Percentiles rank a stretch among this genome's conserved stretches.
These are phyloP conservation scores for Eulacestoma nigropectus DNA, from an alignment of 2,113 vertebrate genomes.

Conservation along the genomic window DNA sequence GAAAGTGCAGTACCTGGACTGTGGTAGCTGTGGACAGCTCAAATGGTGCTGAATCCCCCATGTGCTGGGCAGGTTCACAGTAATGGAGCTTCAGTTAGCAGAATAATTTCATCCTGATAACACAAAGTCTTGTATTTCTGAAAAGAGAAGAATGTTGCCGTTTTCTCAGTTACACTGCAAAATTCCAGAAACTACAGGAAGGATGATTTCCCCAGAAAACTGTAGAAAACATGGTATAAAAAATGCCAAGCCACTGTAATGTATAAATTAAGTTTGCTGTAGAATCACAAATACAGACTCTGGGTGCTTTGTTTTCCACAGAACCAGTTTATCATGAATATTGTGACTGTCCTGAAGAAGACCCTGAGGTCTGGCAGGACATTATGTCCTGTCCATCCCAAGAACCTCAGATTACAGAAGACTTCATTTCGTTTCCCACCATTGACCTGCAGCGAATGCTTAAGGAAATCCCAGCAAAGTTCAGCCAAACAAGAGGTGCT, in stretches of 20 bases:
- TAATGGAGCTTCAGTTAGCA: not conserved
- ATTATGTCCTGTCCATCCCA: slow-evolving; percentile 75
- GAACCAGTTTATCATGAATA: slow-evolving; percentile 90
- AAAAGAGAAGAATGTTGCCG: not conserved
- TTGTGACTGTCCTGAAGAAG: slow-evolving; percentile 82
- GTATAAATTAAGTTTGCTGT: not conserved
- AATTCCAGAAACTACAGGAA: not conserved
- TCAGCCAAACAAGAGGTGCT: slow-evolving; percentile 79
- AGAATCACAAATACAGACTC: not conserved
- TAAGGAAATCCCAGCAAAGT: slow-evolving; percentile 81
- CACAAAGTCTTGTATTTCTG: not conserved
- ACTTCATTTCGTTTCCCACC: slow-evolving; percentile 82
- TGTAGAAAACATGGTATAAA: not conserved
- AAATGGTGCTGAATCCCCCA: not conserved
- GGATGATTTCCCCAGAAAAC: not conserved
- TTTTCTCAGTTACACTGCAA: not conserved
- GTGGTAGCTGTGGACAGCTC: not conserved
- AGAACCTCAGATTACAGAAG: slow-evolving; percentile 81
- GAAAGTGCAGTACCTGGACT: not conserved
- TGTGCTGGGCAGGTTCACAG: not conserved
- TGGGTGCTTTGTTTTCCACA: slow-evolving; percentile 38
- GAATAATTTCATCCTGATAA: not conserved
- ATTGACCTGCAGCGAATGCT: slow-evolving; percentile 82
- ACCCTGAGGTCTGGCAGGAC: slow-evolving; percentile 75
- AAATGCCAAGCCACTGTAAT: not conserved